Base-by-base conservation (phyloP, 1,140 invertebrate genomes). In the Caerostris extrusa region DNA sequence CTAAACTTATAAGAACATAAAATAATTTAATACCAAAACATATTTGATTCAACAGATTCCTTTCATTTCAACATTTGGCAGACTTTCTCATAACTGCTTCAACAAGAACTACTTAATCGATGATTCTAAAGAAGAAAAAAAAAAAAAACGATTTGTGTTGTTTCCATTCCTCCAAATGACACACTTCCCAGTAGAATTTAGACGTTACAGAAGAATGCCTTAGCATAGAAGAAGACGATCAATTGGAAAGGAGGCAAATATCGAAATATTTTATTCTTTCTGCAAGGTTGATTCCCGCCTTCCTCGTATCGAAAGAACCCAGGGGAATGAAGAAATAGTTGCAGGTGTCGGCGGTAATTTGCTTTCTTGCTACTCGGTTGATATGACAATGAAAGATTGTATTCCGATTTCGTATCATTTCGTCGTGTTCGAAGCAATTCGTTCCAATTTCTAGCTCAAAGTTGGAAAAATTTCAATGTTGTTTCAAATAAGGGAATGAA, bases 161-260 rank as follows among this genome's bases (percentile, higher is more conserved):
- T 77, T 77, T 77, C 71, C 71, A 77, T 77, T 34, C 53, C 71
- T 77, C 71, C 34, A 77, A 77, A 77, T 77, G 71, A 77, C 71
- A 77, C 34, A 5, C 71, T 77, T 77, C 71, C 71, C 71, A 77
- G 71, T 77, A 77, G 71, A 77, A 77, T 77, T 77, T 77, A 77
- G 71, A 77, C 71, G 53, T 77, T 77, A 77, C 71, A 50, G 71
- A 77, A 77, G 71, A 34, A 7, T 77, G 71, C 19, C 71, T 34
- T 34, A 77, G 34, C 50, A 77, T 34, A 10, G 34, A 77, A 50
- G n/a, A 71, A 71, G 71, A 53, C 71, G 8, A 77, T 77, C 71
- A 77, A 77, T 77, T 77, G 71, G 71, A 53, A 77, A 77, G 71
- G 71, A 77, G 7, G 12, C 71, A 12, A 12, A 77, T 77, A 77